Evolutionary conservation across 2,113 vertebrate genomes (phyloP), one percentile per base, ranked within the genome.

Genomic region (Heliornis fulica): DNA sequence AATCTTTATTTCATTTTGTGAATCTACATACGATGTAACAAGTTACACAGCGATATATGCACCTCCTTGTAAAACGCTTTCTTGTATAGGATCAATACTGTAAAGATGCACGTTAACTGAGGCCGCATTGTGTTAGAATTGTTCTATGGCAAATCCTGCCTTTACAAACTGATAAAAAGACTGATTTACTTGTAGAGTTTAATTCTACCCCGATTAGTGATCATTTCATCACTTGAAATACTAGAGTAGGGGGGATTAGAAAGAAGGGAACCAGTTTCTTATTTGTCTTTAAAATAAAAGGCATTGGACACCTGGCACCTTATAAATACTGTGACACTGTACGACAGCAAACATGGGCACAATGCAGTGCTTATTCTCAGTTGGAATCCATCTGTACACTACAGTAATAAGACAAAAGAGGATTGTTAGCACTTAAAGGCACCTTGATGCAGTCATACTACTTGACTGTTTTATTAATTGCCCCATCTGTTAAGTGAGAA

Each of bases 391-490:
- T 98, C 97, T 98, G 98, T 61, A 95, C 96, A 50, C 96, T 93
- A 90, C 94, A 95, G 96, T 76, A 91, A 93, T 85, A 96, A 97
- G 97, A 98, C 98, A 98, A 98, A 98, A 97, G 98, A 95, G 97
- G 96, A 97, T 97, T 98, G 98, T 98, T 98, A 98, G 94, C 96
- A 96, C 95, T 97, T 97, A 95, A 97, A 98, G 97, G 97, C 96
- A 98, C 97, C 97, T 98, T 98, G 97, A 98, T 69, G 40, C 94
- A 97, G 96, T 95, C 95, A 83, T 97, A 96, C 94, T 64, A 88
- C 92, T 97, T 96, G 96, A 97, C 97, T 97, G 92, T 97, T 97
- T 98, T 98, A 98, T 98, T 98, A 98, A 98, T 98, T 97, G 96
- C 96, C 84, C 97, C 97, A 98, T 98, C 98, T 98, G 98, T 98